Percentiles rank a stretch among this genome's conserved stretches.
phyloP scores from a whole-genome alignment of 2,888 invertebrate species.

The Platypus cylindrus region DNA sequence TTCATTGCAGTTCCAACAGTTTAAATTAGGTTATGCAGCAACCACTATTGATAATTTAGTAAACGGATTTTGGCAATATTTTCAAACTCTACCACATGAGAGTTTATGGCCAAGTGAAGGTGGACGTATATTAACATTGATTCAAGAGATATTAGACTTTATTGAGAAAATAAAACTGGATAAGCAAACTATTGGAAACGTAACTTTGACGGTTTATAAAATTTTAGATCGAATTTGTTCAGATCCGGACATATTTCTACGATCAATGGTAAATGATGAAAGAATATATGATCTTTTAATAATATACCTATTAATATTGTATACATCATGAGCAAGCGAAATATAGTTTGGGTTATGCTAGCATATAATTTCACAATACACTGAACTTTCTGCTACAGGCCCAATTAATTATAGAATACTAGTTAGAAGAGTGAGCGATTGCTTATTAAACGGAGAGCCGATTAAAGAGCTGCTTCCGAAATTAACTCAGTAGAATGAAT shows the following conservation, averaged over 20 bases:
- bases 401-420: not conserved
- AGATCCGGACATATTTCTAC: conserved; percentile 54
- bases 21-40: conserved; percentile 52
- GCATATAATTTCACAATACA: not conserved
- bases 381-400: not conserved
- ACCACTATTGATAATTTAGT: conserved; percentile 44
- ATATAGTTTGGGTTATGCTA: not conserved
- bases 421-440: not conserved
- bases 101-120: conserved; percentile 50
- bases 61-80: conserved; percentile 41
- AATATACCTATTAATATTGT: not conserved
- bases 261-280: conserved; percentile 50
- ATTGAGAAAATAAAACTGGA: conserved; percentile 25
- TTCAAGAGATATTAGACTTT: conserved; percentile 46
- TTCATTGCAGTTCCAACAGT: conserved; percentile 41
- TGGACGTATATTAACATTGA: conserved; percentile 44
- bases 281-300: not conserved
- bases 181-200: conserved; percentile 23
- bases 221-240: conserved; percentile 55
- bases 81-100: conserved; percentile 22
- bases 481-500: not conserved
- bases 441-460: not conserved
- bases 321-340: not conserved
- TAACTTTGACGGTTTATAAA: conserved; percentile 43
- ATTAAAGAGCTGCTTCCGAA: not conserved